These are phyloP conservation scores for Rhabdomys dilectus DNA, from an alignment of 2,113 vertebrate species.

Conservation along the genomic window DNA sequence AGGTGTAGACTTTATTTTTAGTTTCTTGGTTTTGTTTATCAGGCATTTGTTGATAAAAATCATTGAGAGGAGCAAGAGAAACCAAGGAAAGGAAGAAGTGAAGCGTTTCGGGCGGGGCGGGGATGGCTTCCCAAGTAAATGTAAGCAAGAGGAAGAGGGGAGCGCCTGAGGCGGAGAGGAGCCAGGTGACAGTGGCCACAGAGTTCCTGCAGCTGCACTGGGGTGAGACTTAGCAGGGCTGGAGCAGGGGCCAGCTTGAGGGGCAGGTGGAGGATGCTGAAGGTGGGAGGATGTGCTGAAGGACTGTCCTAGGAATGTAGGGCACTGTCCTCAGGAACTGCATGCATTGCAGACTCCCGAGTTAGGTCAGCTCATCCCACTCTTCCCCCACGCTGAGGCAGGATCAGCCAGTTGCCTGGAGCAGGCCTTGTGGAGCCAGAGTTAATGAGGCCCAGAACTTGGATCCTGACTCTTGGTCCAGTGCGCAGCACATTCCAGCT, in stretches of 20 bases:
- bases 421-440: background rate
- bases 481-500: background rate
- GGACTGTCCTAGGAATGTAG: background rate
- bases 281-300: background rate
- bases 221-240: accelerated
- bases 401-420: background rate
- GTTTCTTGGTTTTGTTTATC: background rate
- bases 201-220: background rate
- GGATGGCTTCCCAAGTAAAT: accelerated
- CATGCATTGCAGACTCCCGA: accelerated
- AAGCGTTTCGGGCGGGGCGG: background rate
- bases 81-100: background rate
- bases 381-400: accelerated
- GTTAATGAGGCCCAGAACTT: background rate
- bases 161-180: background rate
- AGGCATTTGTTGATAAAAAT: background rate
- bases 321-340: background rate
- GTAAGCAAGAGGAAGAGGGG: background rate
- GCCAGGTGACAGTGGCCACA: accelerated
- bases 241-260: background rate
- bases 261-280: too few relatives aligned
- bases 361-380: background rate
- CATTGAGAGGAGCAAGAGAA: background rate
- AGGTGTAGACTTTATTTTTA: background rate
- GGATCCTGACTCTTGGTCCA: background rate